Percentiles rank a stretch among this genome's conserved stretches.
Conservation (phyloP, 2,888 invertebrate genomes). For the Eilema sororculum region DNA sequence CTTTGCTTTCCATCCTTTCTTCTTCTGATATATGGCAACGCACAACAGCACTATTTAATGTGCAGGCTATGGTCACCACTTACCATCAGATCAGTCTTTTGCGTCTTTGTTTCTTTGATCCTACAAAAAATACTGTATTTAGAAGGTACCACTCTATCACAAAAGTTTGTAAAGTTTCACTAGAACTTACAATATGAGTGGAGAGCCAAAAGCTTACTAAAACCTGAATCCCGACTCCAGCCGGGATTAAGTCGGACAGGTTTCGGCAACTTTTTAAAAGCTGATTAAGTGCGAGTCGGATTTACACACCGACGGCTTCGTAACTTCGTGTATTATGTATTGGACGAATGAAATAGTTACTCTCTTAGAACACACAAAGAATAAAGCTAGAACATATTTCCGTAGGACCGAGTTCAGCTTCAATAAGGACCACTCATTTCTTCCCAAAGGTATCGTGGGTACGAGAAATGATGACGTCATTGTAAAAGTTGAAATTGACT, state of each 20-base stretch:
- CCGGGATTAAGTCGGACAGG: conserved; percentile 23
- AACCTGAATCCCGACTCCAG: conserved; percentile 28
- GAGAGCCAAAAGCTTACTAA: conserved; percentile 3
- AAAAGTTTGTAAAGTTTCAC: neutral
- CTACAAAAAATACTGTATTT: neutral
- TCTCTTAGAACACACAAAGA: no score
- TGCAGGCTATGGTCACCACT: no score
- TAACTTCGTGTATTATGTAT: neutral
- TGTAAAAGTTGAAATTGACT: conserved; percentile 4
- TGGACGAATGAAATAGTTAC: neutral
- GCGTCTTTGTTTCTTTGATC: neutral
- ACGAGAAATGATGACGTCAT: neutral
- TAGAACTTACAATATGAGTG: conserved; percentile 10
- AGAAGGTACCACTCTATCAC: no score
- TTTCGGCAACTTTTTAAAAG: conserved; percentile 13
- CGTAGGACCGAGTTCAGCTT: neutral
- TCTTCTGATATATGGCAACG: no score
- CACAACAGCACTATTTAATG: no score
- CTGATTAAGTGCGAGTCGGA: neutral
- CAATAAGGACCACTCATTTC: neutral
- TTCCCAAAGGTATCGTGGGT: neutral
- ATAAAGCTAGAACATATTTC: neutral
- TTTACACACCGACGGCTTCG: neutral
- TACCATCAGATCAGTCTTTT: no score
- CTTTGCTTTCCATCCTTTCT: no score